phyloP scores from a whole-genome alignment of 2,888 invertebrate species.

The Prosopocoilus inquinatus region DNA sequence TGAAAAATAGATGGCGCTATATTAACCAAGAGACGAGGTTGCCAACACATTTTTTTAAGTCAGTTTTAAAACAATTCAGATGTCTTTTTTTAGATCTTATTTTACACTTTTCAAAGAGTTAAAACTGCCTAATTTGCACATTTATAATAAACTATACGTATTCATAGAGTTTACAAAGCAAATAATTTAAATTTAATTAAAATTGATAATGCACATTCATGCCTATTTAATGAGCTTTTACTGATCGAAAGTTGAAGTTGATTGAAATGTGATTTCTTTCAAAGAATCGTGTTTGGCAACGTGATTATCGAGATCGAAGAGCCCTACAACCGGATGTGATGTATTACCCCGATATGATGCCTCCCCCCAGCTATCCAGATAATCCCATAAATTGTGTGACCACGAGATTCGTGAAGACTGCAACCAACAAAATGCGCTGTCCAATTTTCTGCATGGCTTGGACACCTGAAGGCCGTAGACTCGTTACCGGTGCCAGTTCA shows the following conservation, averaged over 20 bases:
- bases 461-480: constrained; percentile 97
- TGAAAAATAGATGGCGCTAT: no score
- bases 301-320: constrained; percentile 85
- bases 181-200: not conserved
- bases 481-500: constrained; percentile 98
- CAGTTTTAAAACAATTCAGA: no score
- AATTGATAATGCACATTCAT: no score
- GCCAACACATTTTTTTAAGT: no score
- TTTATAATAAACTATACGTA: no score
- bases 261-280: constrained; percentile 21
- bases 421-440: constrained; percentile 99
- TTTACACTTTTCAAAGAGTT: no score
- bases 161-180: no score
- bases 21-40: no score
- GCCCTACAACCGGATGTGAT: constrained; percentile 93
- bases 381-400: constrained; percentile 97
- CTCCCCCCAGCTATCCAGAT: constrained; percentile 91
- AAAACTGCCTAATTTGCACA: no score
- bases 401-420: constrained; percentile 95
- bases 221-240: not conserved
- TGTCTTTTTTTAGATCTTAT: no score
- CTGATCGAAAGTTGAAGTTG: not conserved
- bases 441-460: constrained; percentile 98
- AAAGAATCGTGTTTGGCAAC: constrained; percentile 91
- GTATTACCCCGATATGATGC: constrained; percentile 90